A percentile compares a stretch with the other conserved stretches of the same genome.
These are phyloP conservation scores for Leucopsar rothschildi DNA, from an alignment of 2,113 vertebrate species.

Conservation along the genomic window DNA sequence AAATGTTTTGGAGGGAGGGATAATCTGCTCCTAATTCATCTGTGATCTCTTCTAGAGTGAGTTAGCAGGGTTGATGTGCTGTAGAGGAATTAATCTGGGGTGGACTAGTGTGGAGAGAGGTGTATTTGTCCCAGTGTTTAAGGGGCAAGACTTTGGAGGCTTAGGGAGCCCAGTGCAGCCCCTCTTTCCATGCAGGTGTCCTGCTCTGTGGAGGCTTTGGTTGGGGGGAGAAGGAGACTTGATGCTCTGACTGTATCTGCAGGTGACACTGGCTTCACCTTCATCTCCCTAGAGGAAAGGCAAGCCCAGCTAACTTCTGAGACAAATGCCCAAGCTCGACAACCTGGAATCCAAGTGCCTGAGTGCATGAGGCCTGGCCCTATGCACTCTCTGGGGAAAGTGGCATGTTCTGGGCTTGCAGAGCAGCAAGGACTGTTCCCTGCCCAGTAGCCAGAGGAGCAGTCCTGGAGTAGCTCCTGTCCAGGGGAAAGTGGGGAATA, in stretches of 20 bases:
- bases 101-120: not conserved
- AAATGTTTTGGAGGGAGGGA: not conserved
- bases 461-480: not conserved
- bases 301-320: not conserved
- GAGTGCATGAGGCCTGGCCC: not conserved
- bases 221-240: not conserved
- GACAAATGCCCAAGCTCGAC: not conserved
- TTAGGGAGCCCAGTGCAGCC: not conserved
- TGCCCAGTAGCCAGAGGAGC: not conserved
- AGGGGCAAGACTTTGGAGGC: not conserved
- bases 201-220: not conserved
- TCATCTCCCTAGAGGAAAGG: not conserved
- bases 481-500: not conserved
- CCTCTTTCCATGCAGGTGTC: not conserved
- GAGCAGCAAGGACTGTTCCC: not conserved
- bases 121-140: not conserved
- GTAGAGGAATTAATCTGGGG: not conserved
- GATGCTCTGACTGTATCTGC: not conserved
- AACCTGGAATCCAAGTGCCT: not conserved
- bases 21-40: not conserved
- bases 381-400: not conserved
- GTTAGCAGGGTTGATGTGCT: not conserved
- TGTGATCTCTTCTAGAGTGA: not conserved
- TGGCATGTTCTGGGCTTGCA: not conserved
- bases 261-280: not conserved